Conservation (phyloP, 2,888 invertebrate species). For the Aleiodes testaceus region DNA sequence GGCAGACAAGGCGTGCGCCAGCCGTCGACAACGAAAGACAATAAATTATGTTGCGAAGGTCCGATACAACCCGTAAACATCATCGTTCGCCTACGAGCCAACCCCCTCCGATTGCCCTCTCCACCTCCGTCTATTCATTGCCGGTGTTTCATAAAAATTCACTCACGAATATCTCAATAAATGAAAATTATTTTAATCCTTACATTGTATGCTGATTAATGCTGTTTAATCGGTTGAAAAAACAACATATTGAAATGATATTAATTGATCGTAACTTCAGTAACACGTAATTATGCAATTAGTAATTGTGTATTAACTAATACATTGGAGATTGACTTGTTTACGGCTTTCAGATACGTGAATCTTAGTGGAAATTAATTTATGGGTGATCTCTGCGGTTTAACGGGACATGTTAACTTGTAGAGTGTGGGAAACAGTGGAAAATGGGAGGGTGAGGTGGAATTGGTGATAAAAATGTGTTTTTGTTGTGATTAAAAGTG, state of each 20-base stretch:
- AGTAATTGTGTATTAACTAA: conserved; percentile 56
- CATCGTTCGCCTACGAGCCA: conserved; percentile 46
- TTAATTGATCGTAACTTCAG: conserved; percentile 67
- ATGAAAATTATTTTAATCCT: not conserved
- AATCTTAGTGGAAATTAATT: conserved; percentile 70
- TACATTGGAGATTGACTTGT: conserved; percentile 62
- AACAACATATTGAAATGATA: conserved; percentile 45
- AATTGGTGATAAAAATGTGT: not conserved
- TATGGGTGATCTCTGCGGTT: conserved; percentile 58
- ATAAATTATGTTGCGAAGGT: conserved; percentile 64
- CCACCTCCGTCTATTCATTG: not conserved
- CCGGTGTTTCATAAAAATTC: no score
- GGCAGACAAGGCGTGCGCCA: conserved; percentile 59
- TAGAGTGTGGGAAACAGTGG: not conserved
- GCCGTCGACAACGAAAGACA: conserved; percentile 64
- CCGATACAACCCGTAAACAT: conserved; percentile 52
- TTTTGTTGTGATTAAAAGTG: no score
- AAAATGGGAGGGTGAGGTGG: not conserved
- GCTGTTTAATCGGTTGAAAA: not conserved
- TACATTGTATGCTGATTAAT: conserved; percentile 22
- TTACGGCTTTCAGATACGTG: conserved; percentile 69
- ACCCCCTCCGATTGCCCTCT: conserved; percentile 43
- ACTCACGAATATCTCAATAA: no score
- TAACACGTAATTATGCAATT: conserved; percentile 72
- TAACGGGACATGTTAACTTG: conserved; percentile 24